Percentiles rank a stretch among this genome's conserved stretches.
Evolutionary conservation across 2,797 vertebrate genomes (phyloP).

Genomic region (Merluccius polli): DNA sequence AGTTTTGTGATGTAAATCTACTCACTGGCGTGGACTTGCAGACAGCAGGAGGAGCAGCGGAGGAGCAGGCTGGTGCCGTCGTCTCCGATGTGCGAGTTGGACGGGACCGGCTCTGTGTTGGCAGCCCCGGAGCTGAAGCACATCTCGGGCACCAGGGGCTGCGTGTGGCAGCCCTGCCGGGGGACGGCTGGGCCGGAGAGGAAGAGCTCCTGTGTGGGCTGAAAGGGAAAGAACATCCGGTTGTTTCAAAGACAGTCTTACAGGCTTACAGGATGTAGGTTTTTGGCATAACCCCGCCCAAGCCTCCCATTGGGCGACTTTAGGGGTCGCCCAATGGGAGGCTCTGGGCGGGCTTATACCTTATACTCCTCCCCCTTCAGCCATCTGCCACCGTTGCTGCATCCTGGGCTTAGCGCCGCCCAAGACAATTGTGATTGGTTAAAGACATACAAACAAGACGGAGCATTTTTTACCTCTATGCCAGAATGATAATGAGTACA

Average conservation of each 20-base stretch:
- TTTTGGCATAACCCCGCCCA: too few species aligned
- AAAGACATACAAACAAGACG: too few species aligned
- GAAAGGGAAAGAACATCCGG: not conserved
- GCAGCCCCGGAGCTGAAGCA: slow-evolving; percentile 89
- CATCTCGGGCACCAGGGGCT: slow-evolving; percentile 93
- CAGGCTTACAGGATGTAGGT: too few species aligned
- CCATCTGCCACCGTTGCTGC: too few species aligned
- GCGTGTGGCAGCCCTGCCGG: slow-evolving; percentile 76
- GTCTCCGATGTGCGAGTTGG: slow-evolving; percentile 84
- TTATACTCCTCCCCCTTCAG: too few species aligned
- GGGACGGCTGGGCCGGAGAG: slow-evolving; percentile 46
- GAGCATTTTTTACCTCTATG: too few species aligned
- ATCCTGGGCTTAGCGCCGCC: too few species aligned
- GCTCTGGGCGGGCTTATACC: too few species aligned
- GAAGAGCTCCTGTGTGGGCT: slow-evolving; percentile 37
- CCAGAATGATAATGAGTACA: too few species aligned
- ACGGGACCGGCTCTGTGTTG: slow-evolving; percentile 86
- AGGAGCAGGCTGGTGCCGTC: slow-evolving; percentile 89
- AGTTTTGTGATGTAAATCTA: slow-evolving; percentile 30
- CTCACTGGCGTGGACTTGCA: slow-evolving; percentile 97
- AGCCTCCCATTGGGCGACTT: too few species aligned
- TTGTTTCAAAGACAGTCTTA: not conserved
- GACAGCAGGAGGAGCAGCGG: slow-evolving; percentile 82
- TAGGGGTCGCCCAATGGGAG: too few species aligned
- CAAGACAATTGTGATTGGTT: too few species aligned